Percentiles rank a stretch among this genome's conserved stretches.
Conservation (phyloP, 2,888 invertebrate genomes). For the Cheilosia vernalis region DNA sequence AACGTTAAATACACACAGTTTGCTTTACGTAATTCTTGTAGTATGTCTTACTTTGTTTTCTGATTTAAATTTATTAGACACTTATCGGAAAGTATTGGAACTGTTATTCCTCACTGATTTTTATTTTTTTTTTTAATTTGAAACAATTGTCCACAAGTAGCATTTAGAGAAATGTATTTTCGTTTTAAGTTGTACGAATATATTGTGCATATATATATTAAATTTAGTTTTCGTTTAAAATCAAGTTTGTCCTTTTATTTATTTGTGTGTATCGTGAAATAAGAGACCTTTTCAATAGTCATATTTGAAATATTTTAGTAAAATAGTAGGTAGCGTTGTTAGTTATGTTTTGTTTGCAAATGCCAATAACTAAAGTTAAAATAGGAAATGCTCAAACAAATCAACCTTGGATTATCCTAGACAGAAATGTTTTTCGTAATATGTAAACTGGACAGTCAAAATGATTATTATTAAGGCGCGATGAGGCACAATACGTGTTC, state of each 20-base stretch:
- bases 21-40: constrained; percentile 39
- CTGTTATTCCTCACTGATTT: constrained; percentile 25
- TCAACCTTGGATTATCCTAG: no score
- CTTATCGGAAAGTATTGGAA: constrained; percentile 50
- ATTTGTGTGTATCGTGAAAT: constrained; percentile 34
- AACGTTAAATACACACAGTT: constrained; percentile 43
- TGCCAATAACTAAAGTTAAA: not conserved
- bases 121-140: constrained; percentile 11
- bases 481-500: no score
- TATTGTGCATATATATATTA: constrained; percentile 68
- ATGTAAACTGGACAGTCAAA: no score
- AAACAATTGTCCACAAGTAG: constrained; percentile 47
- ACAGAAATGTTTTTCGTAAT: no score
- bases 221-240: constrained; percentile 21
- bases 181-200: constrained; percentile 59
- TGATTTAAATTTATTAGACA: constrained; percentile 51
- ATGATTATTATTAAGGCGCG: no score
- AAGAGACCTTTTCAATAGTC: constrained; percentile 10
- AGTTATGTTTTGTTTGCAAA: constrained; percentile 9
- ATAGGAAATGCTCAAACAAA: no score
- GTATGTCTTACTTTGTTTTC: constrained; percentile 22
- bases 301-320: constrained; percentile 26
- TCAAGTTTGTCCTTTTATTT: constrained; percentile 12
- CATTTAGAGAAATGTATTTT: constrained; percentile 50
- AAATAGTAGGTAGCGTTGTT: constrained; percentile 31